Base-by-base conservation (phyloP, 1,140 invertebrate species). In the Paracyclopina nana region DNA sequence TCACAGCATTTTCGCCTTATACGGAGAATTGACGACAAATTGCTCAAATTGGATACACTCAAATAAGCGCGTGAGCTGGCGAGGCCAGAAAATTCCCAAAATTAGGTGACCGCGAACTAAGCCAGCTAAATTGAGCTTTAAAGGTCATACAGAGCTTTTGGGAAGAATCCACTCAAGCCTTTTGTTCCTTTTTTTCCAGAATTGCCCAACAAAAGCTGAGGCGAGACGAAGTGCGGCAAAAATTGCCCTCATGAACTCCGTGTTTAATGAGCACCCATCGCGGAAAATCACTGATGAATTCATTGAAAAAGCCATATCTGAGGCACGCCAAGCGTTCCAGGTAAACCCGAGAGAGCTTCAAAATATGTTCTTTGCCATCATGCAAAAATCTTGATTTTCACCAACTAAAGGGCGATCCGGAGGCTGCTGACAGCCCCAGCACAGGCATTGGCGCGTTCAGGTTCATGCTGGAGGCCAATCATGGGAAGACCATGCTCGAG, bases 201-300 rank as follows among this genome's bases (percentile, higher is more conserved):
- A 90, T 63, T 91, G 86, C 62, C 81, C 83, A 11, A 92, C 86
- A 25, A 92, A 92, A 65, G 86, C 86, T 1, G 87, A 92, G 63
- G 88, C 87, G 1, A 69, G 86, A 30, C 72, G 86, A 56, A 91
- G 85, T 58, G 86, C 86, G 1, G 87, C 87, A 1, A 91, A 92
- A 70, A 91, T 94, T 50, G 87, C 87, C 4, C 70, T 94, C 6
- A 92, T 92, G 85, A 94, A 92, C 66, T 91, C 85, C 4, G 85
- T 94, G 2, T 92, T 92, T 63, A 94, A 92, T 62, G 88, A 94
- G 59, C 87, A 92, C 67, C 86, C 87, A 9, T 87, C 84, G 0
- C 68, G 88, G 58, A 77, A 82, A 56, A 92, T 94, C 56, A 84
- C 82, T 1, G 84, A 90, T 60, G 82, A 90, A 57, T 92, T 92